Evolutionary conservation across 2,113 vertebrate genomes (phyloP).

Genomic region (Grus americana): DNA sequence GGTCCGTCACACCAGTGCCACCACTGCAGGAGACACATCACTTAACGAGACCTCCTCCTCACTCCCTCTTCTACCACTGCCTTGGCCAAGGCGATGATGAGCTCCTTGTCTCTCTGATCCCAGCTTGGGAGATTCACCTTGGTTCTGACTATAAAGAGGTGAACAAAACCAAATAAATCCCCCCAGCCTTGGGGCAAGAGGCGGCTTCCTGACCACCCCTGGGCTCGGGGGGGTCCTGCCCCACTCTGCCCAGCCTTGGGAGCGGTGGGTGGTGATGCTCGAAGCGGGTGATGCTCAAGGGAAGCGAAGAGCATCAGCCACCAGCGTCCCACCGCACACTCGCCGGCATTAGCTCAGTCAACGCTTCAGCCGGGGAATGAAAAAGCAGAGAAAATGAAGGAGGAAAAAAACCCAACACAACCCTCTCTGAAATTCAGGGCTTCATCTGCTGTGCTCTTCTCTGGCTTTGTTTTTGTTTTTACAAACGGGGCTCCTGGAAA

Average conservation of each 20-base stretch:
- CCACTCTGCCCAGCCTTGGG: background rate
- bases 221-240: background rate
- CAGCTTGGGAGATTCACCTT: background rate
- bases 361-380: background rate
- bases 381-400: background rate
- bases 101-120: background rate
- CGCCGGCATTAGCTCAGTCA: background rate
- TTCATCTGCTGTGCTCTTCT: background rate
- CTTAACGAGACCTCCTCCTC: background rate
- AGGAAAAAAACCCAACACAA: no score
- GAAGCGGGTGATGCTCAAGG: background rate
- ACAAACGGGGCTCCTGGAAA: slow-evolving; percentile 50
- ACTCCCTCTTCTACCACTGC: background rate
- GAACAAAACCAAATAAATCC: background rate
- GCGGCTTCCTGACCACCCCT: background rate
- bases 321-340: background rate
- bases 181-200: background rate
- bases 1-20: background rate
- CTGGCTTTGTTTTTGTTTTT: slow-evolving; percentile 50
- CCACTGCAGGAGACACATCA: background rate
- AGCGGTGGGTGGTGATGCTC: background rate
- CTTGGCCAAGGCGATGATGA: background rate
- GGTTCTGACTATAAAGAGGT: background rate
- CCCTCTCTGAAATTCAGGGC: background rate
- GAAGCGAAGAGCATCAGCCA: background rate